A percentile compares a stretch with the other conserved stretches of the same genome.
phyloP scores from a whole-genome alignment of 2,797 vertebrate species.

The Orestias chungarensis region DNA sequence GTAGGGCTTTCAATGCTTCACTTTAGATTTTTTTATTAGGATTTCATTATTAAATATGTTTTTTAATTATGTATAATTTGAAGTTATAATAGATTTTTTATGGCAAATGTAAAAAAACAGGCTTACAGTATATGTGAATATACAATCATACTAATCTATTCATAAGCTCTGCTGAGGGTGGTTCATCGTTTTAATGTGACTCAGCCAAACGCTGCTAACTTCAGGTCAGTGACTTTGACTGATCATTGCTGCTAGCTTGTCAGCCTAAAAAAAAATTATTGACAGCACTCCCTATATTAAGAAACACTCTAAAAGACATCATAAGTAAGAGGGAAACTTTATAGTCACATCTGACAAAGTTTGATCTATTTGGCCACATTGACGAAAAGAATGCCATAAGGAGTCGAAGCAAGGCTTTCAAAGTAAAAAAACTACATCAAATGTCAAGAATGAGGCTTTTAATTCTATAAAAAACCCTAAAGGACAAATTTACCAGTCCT shows the following conservation, averaged over 20 bases:
- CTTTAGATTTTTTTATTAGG: background rate
- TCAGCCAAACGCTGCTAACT: background rate
- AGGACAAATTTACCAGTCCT: slow-evolving; percentile 6
- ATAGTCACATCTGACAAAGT: too few species aligned
- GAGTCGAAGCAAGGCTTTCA: background rate
- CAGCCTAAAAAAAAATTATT: background rate
- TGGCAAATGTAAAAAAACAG: background rate
- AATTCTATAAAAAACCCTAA: background rate
- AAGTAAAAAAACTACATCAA: background rate
- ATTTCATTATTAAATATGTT: background rate
- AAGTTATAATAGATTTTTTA: background rate
- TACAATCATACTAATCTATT: background rate
- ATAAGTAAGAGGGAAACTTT: background rate
- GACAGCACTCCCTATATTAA: too few species aligned
- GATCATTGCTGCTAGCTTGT: background rate
- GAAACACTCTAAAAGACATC: too few species aligned
- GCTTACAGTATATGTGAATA: background rate
- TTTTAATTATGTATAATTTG: background rate
- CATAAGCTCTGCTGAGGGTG: background rate
- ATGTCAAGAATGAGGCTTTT: background rate
- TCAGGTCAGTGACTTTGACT: background rate
- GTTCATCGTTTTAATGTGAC: background rate
- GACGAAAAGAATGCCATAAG: too few species aligned
- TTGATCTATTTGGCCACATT: too few species aligned
- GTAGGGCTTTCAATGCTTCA: background rate